phyloP scores from a whole-genome alignment of 2,113 vertebrate species.

The Willisornis vidua region DNA sequence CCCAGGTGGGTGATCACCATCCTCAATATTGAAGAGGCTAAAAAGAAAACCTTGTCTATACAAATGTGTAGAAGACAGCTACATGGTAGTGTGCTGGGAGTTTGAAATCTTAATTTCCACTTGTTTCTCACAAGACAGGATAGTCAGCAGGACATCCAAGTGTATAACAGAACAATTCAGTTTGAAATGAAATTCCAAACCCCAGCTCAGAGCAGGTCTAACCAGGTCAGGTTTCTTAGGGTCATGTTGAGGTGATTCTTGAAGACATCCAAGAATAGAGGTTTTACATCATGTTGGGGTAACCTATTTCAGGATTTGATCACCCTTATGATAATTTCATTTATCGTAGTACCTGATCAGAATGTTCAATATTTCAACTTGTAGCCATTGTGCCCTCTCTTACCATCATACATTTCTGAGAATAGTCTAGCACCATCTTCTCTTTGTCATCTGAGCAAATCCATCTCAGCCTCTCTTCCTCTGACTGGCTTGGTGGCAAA shows the following conservation, averaged over 20 bases:
- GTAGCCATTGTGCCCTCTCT: neutral
- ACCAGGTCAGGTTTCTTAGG: neutral
- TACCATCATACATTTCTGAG: neutral
- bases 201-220: neutral
- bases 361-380: neutral
- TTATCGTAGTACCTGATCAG: neutral
- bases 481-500: neutral
- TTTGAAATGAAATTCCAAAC: neutral
- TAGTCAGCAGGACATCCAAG: neutral
- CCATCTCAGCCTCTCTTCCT: neutral
- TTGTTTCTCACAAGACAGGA: neutral
- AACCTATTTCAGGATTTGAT: neutral
- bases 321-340: neutral
- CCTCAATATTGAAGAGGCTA: neutral
- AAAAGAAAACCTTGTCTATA: neutral
- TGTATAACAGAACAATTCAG: neutral
- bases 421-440: neutral
- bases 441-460: neutral
- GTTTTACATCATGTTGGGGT: neutral
- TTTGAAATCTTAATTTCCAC: neutral
- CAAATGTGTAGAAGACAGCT: neutral
- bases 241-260: neutral
- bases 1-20: neutral
- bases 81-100: neutral
- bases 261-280: neutral